Conservation (phyloP, 2,113 vertebrate genomes). For the Osmerus mordax region DNA sequence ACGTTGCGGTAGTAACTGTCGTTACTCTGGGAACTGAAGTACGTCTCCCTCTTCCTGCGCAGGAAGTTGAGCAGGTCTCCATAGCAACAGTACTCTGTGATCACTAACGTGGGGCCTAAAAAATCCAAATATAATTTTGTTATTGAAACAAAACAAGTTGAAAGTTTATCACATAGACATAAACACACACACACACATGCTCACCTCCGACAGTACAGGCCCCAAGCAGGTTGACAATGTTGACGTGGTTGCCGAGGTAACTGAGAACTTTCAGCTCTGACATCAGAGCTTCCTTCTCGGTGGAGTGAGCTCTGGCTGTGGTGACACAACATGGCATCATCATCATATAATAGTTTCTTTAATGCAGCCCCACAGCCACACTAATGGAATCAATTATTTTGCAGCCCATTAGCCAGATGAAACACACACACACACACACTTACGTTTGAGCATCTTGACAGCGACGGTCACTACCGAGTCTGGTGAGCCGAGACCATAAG, state of each 20-base stretch:
- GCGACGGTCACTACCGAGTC: slow-evolving; percentile 88
- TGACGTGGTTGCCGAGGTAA: slow-evolving; percentile 94
- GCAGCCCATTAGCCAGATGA: neutral
- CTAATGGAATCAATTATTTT: no score
- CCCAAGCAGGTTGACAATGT: slow-evolving; percentile 92
- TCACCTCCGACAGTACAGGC: slow-evolving; percentile 92
- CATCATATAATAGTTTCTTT: neutral
- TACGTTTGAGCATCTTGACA: slow-evolving; percentile 98
- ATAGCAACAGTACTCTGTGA: slow-evolving; percentile 98
- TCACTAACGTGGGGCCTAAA: slow-evolving; percentile 92
- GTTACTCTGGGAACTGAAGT: slow-evolving; percentile 84
- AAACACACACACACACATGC: slow-evolving; percentile 2
- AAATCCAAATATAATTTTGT: slow-evolving; percentile 2
- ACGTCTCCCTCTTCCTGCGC: slow-evolving; percentile 87
- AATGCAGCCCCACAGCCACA: no score
- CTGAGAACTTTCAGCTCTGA: slow-evolving; percentile 94
- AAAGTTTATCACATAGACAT: neutral
- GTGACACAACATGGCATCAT: slow-evolving; percentile 35
- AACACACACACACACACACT: slow-evolving; percentile 52
- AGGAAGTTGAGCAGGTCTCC: slow-evolving; percentile 99
- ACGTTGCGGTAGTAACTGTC: slow-evolving; percentile 88
- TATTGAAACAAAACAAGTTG: neutral
- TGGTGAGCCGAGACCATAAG: slow-evolving; percentile 88
- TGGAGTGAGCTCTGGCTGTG: slow-evolving; percentile 88
- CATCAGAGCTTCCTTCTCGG: slow-evolving; percentile 93